Conservation (phyloP, 2,797 vertebrate genomes). For the Tenualosa ilisha region DNA sequence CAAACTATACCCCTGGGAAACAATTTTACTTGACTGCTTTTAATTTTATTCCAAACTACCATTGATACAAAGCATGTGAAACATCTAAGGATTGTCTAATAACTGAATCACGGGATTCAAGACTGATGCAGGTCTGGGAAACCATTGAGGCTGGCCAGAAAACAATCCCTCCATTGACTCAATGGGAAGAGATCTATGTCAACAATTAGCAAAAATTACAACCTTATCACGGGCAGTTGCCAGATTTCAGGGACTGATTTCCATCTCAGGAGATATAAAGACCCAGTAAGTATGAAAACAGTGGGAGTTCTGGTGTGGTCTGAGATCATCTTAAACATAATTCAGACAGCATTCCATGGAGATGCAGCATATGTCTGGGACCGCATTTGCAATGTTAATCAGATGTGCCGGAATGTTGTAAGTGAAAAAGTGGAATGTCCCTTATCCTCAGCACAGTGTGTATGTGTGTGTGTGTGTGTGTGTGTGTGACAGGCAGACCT, state of each 20-base stretch:
- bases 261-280: neutral
- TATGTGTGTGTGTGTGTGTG: neutral
- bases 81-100: neutral
- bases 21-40: neutral
- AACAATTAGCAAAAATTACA: slow-evolving; percentile 7
- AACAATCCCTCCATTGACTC: slow-evolving; percentile 2
- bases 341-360: neutral
- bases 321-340: neutral
- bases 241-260: neutral
- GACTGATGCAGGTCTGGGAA: neutral
- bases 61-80: neutral
- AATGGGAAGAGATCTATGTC: neutral
- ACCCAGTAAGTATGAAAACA: too few relatives aligned
- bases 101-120: neutral
- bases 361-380: neutral
- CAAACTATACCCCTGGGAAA: neutral
- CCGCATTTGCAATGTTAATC: slow-evolving; percentile 1
- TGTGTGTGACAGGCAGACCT: neutral
- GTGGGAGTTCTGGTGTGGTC: neutral
- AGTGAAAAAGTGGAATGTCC: neutral
- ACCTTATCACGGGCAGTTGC: neutral
- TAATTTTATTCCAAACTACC: neutral
- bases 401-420: neutral
- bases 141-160: neutral
- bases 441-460: neutral